These are phyloP conservation scores for Pilophorus perplexus DNA, from an alignment of 2,888 invertebrate species.

Conservation along the genomic window DNA sequence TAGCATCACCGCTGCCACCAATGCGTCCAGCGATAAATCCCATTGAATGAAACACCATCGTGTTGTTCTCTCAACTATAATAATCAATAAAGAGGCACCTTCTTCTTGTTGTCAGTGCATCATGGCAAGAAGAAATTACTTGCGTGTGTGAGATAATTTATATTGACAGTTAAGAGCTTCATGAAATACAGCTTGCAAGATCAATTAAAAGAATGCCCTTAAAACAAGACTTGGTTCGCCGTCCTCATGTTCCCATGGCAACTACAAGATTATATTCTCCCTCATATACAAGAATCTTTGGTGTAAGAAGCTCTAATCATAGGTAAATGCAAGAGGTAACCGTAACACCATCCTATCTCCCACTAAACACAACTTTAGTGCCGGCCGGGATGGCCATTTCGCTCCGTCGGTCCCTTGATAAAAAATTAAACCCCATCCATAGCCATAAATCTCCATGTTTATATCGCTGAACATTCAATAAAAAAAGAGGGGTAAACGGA, in stretches of 20 bases:
- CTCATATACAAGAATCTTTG: no score
- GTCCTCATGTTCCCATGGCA: neutral
- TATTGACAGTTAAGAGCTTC: conserved; percentile 35
- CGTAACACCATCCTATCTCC: conserved; percentile 10
- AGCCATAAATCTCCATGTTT: conserved; percentile 34
- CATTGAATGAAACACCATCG: conserved; percentile 8
- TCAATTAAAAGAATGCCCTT: conserved; percentile 36
- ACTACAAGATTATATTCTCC: neutral
- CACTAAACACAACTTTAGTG: conserved; percentile 19
- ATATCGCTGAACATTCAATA: conserved; percentile 18
- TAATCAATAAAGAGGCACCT: conserved; percentile 24
- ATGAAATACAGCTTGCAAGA: conserved; percentile 29
- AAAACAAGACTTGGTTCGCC: conserved; percentile 32
- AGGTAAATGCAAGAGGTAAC: conserved; percentile 11
- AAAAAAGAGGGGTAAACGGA: conserved; percentile 18
- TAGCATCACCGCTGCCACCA: neutral
- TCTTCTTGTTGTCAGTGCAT: conserved; percentile 12
- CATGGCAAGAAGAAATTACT: conserved; percentile 21
- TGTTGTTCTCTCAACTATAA: conserved; percentile 5
- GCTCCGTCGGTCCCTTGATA: conserved; percentile 26
- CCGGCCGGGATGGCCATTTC: conserved; percentile 25
- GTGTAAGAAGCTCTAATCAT: conserved; percentile 21
- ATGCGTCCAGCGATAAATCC: no score
- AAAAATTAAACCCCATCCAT: conserved; percentile 26
- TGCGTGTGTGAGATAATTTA: conserved; percentile 37